Evolutionary conservation across 92 coral and sea anemone species (phyloP), one percentile per base, ranked within the genome.

Genomic region (Phenganax marumi): DNA sequence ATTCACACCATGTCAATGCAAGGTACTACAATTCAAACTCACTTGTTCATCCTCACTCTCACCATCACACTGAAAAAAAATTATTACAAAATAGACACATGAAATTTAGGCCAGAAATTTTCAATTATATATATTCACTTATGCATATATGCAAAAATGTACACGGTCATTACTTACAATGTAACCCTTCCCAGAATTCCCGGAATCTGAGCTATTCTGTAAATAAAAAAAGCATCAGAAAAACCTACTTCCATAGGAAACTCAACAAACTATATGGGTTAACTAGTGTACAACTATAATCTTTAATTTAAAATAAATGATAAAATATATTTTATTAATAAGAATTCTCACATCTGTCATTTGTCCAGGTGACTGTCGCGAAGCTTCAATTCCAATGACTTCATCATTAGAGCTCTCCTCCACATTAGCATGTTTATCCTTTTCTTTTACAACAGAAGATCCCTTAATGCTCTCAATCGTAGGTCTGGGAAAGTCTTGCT

Each of bases 31-130:
- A 64, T 6, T 64, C 26, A 12, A 43, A 25, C 96, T 85, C 87
- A 93, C 97, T 87, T 95, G 87, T 58, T 93, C 97, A 18, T 88
- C 97, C 55, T 93, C 97, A 76, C 97, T 93, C 75, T 93, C 97
- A 39, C 91, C 88, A 76, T 93, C 97, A 76, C 97, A 93, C 97
- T 91, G 83, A 13, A 88, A 88, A 77, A 50, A 49, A 76, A 76
- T 13, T 23, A 43, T 5, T n/a, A 69, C 12, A 43, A 43, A 23
- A 43, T 0, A 68, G 46, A 3, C 52, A 65, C 61, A 47, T 81
- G 70, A 50, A 7, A 69, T 69, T 21, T 18, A 10, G 51, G 76
- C n/a, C 19, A 46, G 22, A 63, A 63, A 14, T 19, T 23, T 79
- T 48, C 12, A 61, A 25, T n/a, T 4, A 25, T 49, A 43, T 43